These are phyloP conservation scores for Rafetus swinhoei DNA, from an alignment of 2,113 vertebrate species.

Conservation along the genomic window DNA sequence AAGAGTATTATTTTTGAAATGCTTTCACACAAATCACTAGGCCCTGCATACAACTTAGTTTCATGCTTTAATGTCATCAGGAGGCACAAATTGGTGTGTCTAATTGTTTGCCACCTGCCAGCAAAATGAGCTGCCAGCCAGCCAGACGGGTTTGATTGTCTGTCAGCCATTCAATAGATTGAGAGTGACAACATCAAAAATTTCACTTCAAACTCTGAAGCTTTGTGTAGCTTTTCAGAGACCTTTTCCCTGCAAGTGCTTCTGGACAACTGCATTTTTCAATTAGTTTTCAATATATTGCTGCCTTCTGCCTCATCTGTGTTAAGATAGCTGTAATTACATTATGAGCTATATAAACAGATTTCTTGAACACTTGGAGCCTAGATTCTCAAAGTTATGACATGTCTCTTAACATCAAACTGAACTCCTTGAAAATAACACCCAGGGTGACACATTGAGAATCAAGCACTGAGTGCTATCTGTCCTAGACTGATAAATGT, in stretches of 20 bases:
- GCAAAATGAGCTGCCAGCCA: conserved; percentile 97
- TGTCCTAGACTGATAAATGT: conserved; percentile 41
- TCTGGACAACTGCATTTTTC: conserved; percentile 84
- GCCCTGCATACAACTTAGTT: conserved; percentile 93
- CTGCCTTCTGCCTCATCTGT: conserved; percentile 79
- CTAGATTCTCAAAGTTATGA: conserved; percentile 75
- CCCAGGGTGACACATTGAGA: conserved; percentile 63
- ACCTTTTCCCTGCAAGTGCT: conserved; percentile 80
- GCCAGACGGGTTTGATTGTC: conserved; percentile 93
- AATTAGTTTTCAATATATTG: conserved; percentile 81
- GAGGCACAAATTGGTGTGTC: conserved; percentile 96
- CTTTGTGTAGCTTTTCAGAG: conserved; percentile 80
- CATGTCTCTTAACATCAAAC: conserved; percentile 71
- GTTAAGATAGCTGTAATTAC: conserved; percentile 81
- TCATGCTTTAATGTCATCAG: conserved; percentile 95
- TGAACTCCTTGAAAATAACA: conserved; percentile 67
- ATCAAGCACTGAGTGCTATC: conserved; percentile 50
- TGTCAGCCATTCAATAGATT: conserved; percentile 91
- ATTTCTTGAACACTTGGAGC: conserved; percentile 66
- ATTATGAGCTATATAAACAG: conserved; percentile 77
- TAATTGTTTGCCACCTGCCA: conserved; percentile 99
- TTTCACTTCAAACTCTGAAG: conserved; percentile 83
- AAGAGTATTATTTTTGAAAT: conserved; percentile 99
- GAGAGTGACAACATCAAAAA: conserved; percentile 97
- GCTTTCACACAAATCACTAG: conserved; percentile 98